Evolutionary conservation across 2,797 vertebrate genomes (phyloP), one percentile per base, ranked within the genome.

Genomic region (Neosilurus mollespiculum): DNA sequence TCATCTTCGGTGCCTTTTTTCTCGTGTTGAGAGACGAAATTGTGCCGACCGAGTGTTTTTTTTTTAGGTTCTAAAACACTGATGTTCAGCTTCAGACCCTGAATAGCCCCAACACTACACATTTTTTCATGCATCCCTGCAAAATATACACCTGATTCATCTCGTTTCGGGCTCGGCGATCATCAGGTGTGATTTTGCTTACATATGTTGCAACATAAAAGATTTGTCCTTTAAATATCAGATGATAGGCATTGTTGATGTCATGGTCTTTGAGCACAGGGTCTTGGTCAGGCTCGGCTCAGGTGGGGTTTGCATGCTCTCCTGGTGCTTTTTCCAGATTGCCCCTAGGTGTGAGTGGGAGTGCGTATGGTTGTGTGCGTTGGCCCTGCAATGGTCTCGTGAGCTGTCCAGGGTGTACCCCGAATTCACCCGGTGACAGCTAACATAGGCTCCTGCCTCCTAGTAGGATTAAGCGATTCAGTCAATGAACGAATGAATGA

Each of bases 81-180:
- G 81, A 78, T 78, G 61, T 85, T 82, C 80, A 85, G 80, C 75
- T 82, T 75, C 37, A 4, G 75, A 7, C 76, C 59, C 78, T 37
- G 51, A 58, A 75, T 73, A 73, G 54, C 37, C 37, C 78, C 67
- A 85, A 82, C 80, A 82, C 75, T 51, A 79, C 80, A 77, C 62
- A 76, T 77, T 82, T 83, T 83, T 85, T 78, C 76, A 82, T 79
- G 81, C 76, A 66, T 58, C 53, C 34, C 61, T 82, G 84, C 84
- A 85, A 79, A 85, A 85, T 85, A 82, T 82, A 64, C 75, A 79
- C 81, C 84, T 85, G 84, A 85, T 79, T 85, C 84, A 85, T 85
- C 80, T 66, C 1, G 22, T 78, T 72, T 78, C 56, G 49, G 26
- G 43, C 53, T 71, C 37, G 58, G 11, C 3, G 30, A 82, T 72